These are phyloP conservation scores for Drosophila baimaii DNA, from an alignment of 1,140 invertebrate species.

Conservation along the genomic window DNA sequence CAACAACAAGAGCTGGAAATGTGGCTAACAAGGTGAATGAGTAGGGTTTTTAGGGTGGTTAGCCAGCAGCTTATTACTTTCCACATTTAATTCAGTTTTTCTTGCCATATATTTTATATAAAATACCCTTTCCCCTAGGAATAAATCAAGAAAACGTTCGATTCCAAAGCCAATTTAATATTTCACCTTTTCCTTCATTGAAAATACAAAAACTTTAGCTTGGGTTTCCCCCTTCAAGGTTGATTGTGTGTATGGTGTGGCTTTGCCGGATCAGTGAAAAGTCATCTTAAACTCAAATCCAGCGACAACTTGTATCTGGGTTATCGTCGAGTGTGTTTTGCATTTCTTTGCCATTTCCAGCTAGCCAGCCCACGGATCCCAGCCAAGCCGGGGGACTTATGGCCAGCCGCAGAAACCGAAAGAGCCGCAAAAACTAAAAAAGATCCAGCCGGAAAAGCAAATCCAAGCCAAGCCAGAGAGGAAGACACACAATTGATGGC, in stretches of 20 bases:
- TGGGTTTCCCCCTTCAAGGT: constrained; percentile 34
- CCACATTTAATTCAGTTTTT: neutral
- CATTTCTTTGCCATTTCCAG: constrained; percentile 62
- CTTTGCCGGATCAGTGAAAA: constrained; percentile 34
- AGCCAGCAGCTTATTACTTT: neutral
- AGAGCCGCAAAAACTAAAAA: constrained; percentile 51
- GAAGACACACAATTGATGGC: constrained; percentile 78
- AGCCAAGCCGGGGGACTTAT: constrained; percentile 36
- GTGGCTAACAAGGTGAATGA: neutral
- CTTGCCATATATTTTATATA: neutral
- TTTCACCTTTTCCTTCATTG: neutral
- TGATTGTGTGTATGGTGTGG: constrained; percentile 39
- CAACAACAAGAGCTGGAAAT: neutral
- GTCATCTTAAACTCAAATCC: constrained; percentile 10
- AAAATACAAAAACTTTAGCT: constrained; percentile 9
- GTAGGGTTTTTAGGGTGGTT: neutral
- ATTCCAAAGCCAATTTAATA: neutral
- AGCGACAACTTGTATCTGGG: constrained; percentile 52
- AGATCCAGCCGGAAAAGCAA: constrained; percentile 42
- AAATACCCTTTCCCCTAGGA: neutral
- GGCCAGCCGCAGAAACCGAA: constrained; percentile 34
- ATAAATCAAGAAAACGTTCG: constrained; percentile 8
- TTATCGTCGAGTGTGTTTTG: constrained; percentile 56
- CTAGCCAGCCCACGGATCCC: constrained; percentile 43
- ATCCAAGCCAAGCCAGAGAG: constrained; percentile 41